Base-by-base conservation (phyloP, 1,140 invertebrate species). In the Himalopsyche phryganea region DNA sequence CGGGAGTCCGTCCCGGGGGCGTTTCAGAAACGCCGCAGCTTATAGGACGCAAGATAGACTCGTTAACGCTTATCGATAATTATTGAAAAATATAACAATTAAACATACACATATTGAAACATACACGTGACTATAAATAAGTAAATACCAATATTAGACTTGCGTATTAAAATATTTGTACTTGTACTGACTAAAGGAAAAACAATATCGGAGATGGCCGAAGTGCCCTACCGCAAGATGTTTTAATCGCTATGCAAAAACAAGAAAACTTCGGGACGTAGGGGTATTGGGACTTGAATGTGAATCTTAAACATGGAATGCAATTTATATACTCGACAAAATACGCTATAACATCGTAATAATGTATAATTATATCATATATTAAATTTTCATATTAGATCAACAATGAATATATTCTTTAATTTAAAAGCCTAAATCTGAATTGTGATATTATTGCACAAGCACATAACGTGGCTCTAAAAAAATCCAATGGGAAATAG, bases 331-430 rank as follows among this genome's bases (percentile, higher is more conserved):
- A 63, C 52, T 48, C 49, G 52, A 58, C 55, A 62, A 54, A 76
- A 75, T 77, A 78, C 74, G 76, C 74, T 73, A 77, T 78, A 78
- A 78, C 76, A 77, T 76, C 75, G 75, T 77, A 77, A 77, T 77
- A 77, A 77, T 75, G 74, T 78, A 78, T 78, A 78, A 56, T 65
- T 61, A 65, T 61, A 58, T 77, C 75, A 78, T 77, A 78, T 78
- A 78, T 78, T 78, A 78, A 78, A 78, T 78, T 78, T 78, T 77
- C 74, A 73, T 77, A 77, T 76, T 75, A 77, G 74, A 75, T 77
- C 76, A 78, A 78, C 75, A 77, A 77, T 77, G 73, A 75, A 78
- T 78, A 57, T 77, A 75, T 78, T 76, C 75, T 77, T 76, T 77
- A 77, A 78, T 78, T 78, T 77, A 77, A 77, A 78, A 78, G 76